These are phyloP conservation scores for Drosophila recens DNA, from an alignment of 2,888 invertebrate genomes.

Conservation along the genomic window DNA sequence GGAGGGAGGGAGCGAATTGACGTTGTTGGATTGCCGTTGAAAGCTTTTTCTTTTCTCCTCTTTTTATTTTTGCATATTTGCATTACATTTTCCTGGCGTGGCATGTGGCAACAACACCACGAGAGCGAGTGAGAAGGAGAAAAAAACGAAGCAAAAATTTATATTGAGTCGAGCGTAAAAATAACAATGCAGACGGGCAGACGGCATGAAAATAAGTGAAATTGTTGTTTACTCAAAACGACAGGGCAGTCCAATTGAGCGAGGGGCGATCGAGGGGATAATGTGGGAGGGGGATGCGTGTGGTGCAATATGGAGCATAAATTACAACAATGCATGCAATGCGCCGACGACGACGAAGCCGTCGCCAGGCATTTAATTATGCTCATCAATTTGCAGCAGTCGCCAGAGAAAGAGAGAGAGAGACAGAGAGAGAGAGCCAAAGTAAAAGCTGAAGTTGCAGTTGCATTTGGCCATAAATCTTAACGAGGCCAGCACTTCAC, in stretches of 20 bases:
- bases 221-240: constrained; percentile 77
- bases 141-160: constrained; percentile 64
- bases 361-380: constrained; percentile 76
- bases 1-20: constrained; percentile 17
- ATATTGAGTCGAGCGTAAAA: constrained; percentile 80
- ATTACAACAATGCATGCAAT: constrained; percentile 79
- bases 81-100: constrained; percentile 74
- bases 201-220: constrained; percentile 80
- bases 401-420: neutral
- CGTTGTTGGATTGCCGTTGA: constrained; percentile 35
- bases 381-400: constrained; percentile 75
- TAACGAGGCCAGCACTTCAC: constrained; percentile 48
- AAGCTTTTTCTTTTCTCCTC: constrained; percentile 29
- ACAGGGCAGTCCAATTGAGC: constrained; percentile 43
- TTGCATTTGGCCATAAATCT: constrained; percentile 57
- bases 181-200: constrained; percentile 77
- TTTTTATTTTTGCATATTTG: constrained; percentile 68
- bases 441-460: constrained; percentile 15
- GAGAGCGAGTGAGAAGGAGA: constrained; percentile 1
- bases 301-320: constrained; percentile 71
- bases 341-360: constrained; percentile 40
- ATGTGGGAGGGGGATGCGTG: neutral
- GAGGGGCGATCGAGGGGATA: neutral
- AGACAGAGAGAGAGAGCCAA: neutral
- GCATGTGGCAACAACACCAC: constrained; percentile 65